A percentile compares a stretch with the other conserved stretches of the same genome.
phyloP scores from a whole-genome alignment of 2,113 vertebrate species.

The Trichomycterus rosablanca region DNA sequence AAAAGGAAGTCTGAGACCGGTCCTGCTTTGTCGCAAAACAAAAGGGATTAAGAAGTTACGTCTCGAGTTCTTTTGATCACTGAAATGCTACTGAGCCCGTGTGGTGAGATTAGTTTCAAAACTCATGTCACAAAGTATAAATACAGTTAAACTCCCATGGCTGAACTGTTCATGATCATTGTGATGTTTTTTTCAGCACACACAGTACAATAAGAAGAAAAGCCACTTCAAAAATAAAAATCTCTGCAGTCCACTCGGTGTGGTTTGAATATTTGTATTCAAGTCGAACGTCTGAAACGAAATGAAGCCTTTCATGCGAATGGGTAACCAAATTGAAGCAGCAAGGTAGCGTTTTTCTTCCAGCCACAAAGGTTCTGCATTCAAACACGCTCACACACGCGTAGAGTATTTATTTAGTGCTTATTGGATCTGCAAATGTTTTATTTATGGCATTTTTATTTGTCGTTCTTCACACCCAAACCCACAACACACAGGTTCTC shows the following conservation, averaged over 20 bases:
- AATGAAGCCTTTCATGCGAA: conserved; percentile 34
- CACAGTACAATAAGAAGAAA: no score
- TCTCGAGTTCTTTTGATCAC: conserved; percentile 54
- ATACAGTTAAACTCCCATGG: no score
- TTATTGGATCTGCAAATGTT: conserved; percentile 63
- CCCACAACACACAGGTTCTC: conserved; percentile 47
- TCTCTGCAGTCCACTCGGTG: conserved; percentile 13
- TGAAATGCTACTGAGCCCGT: conserved; percentile 42
- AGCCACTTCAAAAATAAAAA: not conserved
- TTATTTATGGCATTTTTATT: conserved; percentile 65
- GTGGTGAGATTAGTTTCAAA: conserved; percentile 34
- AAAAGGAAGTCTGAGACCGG: conserved; percentile 54
- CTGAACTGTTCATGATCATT: no score
- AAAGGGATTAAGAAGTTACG: conserved; percentile 58
- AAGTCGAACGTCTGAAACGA: conserved; percentile 20
- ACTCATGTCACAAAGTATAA: not conserved
- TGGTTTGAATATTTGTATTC: conserved; percentile 42
- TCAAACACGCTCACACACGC: conserved; percentile 54
- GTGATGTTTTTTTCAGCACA: no score
- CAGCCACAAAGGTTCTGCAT: conserved; percentile 51
- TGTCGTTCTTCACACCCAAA: conserved; percentile 66
- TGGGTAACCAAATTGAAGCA: conserved; percentile 21
- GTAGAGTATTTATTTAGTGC: conserved; percentile 62
- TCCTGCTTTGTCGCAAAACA: conserved; percentile 55
- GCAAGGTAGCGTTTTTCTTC: conserved; percentile 42